Base-by-base conservation (phyloP, 1,140 invertebrate species). In the Pogonomyrmex californicus region DNA sequence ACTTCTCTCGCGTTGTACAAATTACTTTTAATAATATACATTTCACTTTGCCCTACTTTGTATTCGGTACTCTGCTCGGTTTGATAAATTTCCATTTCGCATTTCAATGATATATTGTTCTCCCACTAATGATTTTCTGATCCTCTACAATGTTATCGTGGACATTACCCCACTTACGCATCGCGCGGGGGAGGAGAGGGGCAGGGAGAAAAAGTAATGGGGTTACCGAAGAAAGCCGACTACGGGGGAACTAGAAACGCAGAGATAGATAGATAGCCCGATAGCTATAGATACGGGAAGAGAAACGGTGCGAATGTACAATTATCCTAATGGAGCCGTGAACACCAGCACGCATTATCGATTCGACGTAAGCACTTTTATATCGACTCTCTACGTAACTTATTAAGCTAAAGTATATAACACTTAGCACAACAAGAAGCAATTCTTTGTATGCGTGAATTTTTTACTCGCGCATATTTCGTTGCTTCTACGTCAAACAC, bases 241-340 rank as follows among this genome's bases (percentile, higher is more conserved):
- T 66, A 63, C 41, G 62, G 23, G 47, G 77, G 44, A 23, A 60
- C 30, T 44, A 51, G 38, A 56, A 36, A 17, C 70, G 70, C 70
- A 66, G n/a, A 54, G 41, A 36, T 54, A 68, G 68, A 88, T 87
- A 87, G 81, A 54, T 76, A 23, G 71, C 44, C 49, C 75, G 76
- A 86, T 77, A 89, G 76, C 85, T 51, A 79, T 68, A 83, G 65
- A 85, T 88, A 91, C 87, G 65, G 56, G 70, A 68, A 65, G 83
- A 87, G 87, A 78, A 87, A 89, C 85, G 88, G 85, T 83, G 83
- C 68, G 73, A 38, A 68, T 66, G 76, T 82, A 93, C 93, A 95
- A 95, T 95, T 95, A 95, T 93, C 93, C 93, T 94, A 95, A 95
- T 95, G 94, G 94, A 95, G 91, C 93, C 93, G 92, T 93, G 93